A percentile compares a stretch with the other conserved stretches of the same genome.
These are phyloP conservation scores for Lophura nycthemera DNA, from an alignment of 2,113 vertebrate species.

Conservation along the genomic window DNA sequence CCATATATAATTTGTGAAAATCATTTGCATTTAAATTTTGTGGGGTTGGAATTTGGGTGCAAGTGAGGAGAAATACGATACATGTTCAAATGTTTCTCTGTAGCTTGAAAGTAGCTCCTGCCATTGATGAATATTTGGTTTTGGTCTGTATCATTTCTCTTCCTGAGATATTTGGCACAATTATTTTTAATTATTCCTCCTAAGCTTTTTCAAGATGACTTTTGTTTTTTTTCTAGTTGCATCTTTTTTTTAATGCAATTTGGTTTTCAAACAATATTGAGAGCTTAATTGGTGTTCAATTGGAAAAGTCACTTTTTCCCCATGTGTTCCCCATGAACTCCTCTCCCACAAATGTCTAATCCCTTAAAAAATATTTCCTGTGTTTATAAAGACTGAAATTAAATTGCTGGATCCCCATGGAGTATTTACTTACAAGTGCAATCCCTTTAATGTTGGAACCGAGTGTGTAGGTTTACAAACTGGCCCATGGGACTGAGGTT, in stretches of 20 bases:
- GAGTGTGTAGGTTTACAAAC: not conserved
- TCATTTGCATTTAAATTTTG: not conserved
- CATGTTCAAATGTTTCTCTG: not conserved
- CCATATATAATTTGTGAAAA: not conserved
- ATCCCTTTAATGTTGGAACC: not conserved
- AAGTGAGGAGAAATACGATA: not conserved
- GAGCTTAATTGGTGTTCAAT: fast-evolving
- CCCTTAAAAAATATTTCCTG: not conserved
- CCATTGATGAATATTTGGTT: slow-evolving; percentile 6
- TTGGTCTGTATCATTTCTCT: not conserved
- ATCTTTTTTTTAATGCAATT: not conserved
- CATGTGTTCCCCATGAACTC: not conserved
- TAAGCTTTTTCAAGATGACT: not conserved
- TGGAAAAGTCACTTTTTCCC: not conserved
- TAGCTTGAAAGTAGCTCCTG: not conserved
- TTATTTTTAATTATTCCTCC: not conserved
- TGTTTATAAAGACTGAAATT: not conserved
- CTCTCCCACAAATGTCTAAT: not conserved
- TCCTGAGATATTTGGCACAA: not conserved
- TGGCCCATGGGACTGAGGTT: not conserved
- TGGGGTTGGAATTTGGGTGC: not conserved
- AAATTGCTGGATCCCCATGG: not conserved
- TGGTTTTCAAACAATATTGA: not conserved
- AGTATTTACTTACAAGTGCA: not conserved
- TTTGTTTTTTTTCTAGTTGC: not conserved